phyloP scores from a whole-genome alignment of 2,113 vertebrate genomes.

The Onychorhynchus coronatus region DNA sequence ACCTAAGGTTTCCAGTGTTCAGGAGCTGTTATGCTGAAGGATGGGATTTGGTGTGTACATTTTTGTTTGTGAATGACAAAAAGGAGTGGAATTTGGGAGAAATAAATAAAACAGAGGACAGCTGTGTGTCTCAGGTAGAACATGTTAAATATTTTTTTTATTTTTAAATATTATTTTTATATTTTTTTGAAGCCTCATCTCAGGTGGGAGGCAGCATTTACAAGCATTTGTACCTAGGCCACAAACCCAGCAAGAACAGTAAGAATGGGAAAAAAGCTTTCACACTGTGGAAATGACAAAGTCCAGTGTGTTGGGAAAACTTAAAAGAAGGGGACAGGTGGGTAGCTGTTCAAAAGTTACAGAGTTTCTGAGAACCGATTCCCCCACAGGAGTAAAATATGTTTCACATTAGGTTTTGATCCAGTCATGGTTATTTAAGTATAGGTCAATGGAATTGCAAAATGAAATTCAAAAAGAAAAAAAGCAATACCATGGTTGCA shows the following conservation, averaged over 20 bases:
- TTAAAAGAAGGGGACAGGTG: background rate
- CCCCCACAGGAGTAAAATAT: background rate
- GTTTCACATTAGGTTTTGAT: background rate
- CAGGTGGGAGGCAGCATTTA: background rate
- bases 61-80: background rate
- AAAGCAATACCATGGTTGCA: accelerated
- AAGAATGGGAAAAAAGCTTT: background rate
- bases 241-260: background rate
- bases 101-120: background rate
- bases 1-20: background rate
- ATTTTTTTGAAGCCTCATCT: background rate
- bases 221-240: background rate
- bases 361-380: background rate
- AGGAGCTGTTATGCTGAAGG: background rate
- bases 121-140: background rate
- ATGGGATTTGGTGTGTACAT: background rate
- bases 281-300: background rate
- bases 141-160: background rate
- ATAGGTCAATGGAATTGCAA: background rate
- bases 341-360: background rate
- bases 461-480: accelerated
- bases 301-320: background rate
- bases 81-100: background rate
- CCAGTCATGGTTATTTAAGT: background rate
- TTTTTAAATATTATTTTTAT: too few species aligned